A percentile compares a stretch with the other conserved stretches of the same genome.
Conservation (phyloP, 2,113 vertebrate genomes). For the Galeopterus variegatus region DNA sequence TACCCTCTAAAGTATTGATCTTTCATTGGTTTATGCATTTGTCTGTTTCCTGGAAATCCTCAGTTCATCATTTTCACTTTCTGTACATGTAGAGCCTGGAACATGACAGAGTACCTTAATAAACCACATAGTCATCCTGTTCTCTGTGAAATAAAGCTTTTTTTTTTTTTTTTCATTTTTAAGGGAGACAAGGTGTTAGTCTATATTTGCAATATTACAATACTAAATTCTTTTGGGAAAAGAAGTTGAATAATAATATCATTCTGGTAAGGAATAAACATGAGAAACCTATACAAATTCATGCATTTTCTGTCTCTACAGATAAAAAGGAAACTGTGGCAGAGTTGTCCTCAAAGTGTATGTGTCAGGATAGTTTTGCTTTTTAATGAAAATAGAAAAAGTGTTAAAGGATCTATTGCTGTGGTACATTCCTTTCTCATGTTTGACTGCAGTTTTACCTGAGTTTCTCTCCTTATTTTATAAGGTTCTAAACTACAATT, state of each 20-base stretch:
- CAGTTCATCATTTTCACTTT: background rate
- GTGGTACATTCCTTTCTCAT: background rate
- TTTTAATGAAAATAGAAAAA: constrained; percentile 47
- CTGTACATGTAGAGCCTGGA: background rate
- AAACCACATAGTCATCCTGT: background rate
- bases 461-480: background rate
- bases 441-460: background rate
- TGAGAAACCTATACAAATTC: background rate
- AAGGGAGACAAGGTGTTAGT: background rate
- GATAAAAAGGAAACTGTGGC: background rate
- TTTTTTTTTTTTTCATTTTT: background rate
- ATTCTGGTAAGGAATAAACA: constrained; percentile 3
- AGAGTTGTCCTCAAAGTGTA: background rate
- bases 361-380: background rate
- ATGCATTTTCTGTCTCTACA: background rate
- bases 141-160: background rate
- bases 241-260: background rate
- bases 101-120: background rate
- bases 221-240: background rate
- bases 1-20: background rate
- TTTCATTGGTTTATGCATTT: background rate
- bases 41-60: background rate
- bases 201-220: background rate
- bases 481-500: background rate
- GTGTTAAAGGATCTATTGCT: background rate